Conservation (phyloP, 2,888 invertebrate species). For the Dilophus febrilis region DNA sequence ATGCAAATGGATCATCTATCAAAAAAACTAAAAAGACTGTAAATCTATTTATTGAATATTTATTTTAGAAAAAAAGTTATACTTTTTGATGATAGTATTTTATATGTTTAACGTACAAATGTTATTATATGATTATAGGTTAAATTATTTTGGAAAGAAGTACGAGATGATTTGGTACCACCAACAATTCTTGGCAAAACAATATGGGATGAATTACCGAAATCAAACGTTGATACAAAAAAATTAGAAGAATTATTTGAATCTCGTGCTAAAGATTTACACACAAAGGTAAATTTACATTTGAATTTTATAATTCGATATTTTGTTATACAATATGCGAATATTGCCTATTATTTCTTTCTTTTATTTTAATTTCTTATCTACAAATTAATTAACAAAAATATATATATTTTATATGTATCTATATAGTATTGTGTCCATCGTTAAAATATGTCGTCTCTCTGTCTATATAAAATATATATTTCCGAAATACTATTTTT, state of each 20-base stretch:
- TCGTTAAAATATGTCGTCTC: too few species aligned
- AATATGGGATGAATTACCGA: slow-evolving; percentile 83
- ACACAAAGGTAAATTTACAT: slow-evolving; percentile 60
- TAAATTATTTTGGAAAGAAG: slow-evolving; percentile 95
- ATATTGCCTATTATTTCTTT: too few species aligned
- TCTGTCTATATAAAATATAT: too few species aligned
- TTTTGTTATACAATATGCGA: too few species aligned
- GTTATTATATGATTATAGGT: slow-evolving; percentile 17
- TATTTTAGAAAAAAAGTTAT: slow-evolving; percentile 91
- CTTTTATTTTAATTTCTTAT: too few species aligned
- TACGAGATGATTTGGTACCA: slow-evolving; percentile 44
- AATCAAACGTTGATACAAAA: slow-evolving; percentile 74
- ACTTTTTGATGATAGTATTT: too few species aligned
- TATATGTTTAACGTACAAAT: not conserved
- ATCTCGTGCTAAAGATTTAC: slow-evolving; percentile 84
- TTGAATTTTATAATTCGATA: too few species aligned
- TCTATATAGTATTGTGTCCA: too few species aligned
- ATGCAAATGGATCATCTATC: slow-evolving; percentile 29
- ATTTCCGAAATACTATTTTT: too few species aligned
- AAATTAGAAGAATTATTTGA: slow-evolving; percentile 95
- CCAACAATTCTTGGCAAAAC: slow-evolving; percentile 44
- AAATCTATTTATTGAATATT: slow-evolving; percentile 34
- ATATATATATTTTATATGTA: too few species aligned
- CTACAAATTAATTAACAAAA: too few species aligned
- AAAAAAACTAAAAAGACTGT: slow-evolving; percentile 92